These are phyloP conservation scores for Ibycter americanus DNA, from an alignment of 2,797 vertebrate species.

Conservation along the genomic window DNA sequence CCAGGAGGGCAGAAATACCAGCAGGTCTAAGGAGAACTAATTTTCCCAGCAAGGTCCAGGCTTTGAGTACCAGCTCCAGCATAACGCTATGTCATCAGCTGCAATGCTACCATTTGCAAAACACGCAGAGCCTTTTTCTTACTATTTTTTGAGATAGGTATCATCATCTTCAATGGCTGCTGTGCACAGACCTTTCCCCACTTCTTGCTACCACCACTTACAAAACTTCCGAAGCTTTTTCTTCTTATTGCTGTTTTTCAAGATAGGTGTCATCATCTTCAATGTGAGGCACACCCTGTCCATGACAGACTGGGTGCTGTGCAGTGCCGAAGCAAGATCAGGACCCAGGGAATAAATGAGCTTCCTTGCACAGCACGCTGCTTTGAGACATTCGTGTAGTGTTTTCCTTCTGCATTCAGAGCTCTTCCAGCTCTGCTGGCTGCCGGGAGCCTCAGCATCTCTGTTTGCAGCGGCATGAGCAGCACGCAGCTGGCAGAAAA, in stretches of 20 bases:
- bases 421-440: not conserved
- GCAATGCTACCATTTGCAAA: not conserved
- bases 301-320: not conserved
- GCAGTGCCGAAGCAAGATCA: not conserved
- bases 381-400: not conserved
- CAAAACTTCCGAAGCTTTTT: not conserved
- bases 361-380: not conserved
- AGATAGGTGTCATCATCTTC: not conserved
- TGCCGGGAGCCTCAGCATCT: not conserved
- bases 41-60: not conserved
- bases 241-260: not conserved
- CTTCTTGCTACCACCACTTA: not conserved
- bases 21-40: not conserved
- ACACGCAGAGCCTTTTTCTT: not conserved
- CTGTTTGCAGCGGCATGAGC: not conserved
- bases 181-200: not conserved
- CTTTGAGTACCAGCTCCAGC: not conserved
- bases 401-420: not conserved
- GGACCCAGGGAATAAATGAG: not conserved
- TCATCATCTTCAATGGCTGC: not conserved
- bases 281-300: rapidly evolving
- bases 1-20: not conserved
- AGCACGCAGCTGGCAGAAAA: not conserved
- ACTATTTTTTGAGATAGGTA: not conserved
- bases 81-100: not conserved